Conservation (phyloP, 2,797 vertebrate species). For the Varecia variegata region DNA sequence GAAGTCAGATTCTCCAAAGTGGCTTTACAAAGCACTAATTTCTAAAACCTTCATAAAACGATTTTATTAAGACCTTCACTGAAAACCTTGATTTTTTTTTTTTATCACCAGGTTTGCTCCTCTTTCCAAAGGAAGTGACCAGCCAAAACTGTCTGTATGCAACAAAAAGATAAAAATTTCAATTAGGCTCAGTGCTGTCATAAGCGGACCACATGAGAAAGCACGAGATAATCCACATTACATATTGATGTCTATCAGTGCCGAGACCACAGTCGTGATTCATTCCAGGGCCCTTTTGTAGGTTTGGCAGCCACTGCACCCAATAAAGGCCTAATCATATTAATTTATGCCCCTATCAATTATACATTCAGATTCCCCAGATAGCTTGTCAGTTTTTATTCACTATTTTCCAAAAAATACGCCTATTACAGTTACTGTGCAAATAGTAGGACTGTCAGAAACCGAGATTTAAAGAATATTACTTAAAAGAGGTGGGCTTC, state of each 20-base stretch:
- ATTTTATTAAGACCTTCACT: constrained; percentile 79
- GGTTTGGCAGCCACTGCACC: constrained; percentile 88
- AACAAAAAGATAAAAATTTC: constrained; percentile 91
- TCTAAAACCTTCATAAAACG: constrained; percentile 71
- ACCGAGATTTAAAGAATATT: constrained; percentile 90
- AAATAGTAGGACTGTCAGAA: constrained; percentile 87
- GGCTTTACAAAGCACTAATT: constrained; percentile 69
- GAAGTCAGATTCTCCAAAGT: constrained; percentile 53
- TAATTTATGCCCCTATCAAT: constrained; percentile 96
- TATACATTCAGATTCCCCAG: constrained; percentile 94
- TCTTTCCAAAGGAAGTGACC: constrained; percentile 82
- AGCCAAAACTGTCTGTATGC: constrained; percentile 88
- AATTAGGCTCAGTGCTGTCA: constrained; percentile 90
- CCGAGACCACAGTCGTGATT: constrained; percentile 88
- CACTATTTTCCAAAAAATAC: constrained; percentile 90
- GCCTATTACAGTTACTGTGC: constrained; percentile 88
- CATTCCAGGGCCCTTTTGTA: constrained; percentile 88
- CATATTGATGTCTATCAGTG: constrained; percentile 91
- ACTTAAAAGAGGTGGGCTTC: constrained; percentile 89
- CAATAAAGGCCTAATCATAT: constrained; percentile 92
- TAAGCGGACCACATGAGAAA: constrained; percentile 86
- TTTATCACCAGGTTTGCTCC: constrained; percentile 80
- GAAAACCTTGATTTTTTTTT: constrained; percentile 79
- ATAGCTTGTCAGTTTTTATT: constrained; percentile 94
- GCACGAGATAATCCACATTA: constrained; percentile 89